Base-by-base conservation (phyloP, 2,888 invertebrate species). In the Agrenia bidenticulata region DNA sequence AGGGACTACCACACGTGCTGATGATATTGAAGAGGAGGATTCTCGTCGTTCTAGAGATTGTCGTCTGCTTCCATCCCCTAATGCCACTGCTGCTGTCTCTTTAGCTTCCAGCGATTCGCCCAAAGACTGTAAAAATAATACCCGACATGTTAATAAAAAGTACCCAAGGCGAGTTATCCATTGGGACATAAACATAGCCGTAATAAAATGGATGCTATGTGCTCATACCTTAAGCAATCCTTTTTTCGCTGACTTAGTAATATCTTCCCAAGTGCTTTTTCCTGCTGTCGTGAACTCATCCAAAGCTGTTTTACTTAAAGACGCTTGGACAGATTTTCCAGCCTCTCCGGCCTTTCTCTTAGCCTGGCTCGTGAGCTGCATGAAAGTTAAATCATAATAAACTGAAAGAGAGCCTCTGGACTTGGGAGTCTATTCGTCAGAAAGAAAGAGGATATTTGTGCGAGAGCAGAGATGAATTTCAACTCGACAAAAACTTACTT, bases 181-280 rank as follows among this genome's bases (percentile, higher is more conserved):
- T 11, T 4, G 32, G 32, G 32, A 32, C 32, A 32, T 32, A 32
- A 32, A 32, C 5, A 32, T 32, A 7, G 4, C 11, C 32, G 11
- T 32, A 32, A 32, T 32, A 32, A 32, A 32, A 32, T 11, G 5
- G 11, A 32, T 4, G 32, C 32, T 32, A 11, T 11, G 32, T 32
- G 32, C 4, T 11, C 4, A 74, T 81, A 88, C 89, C 84, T 91
- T 89, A 56, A 92, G 81, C 60, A 94, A 82, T 66, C 92, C 92
- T 78, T 91, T 90, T 78, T 93, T 94, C 1, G 94, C 94, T 77
- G 90, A 91, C 81, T 94, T 94, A 0, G 94, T 94, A 19, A 94
- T 82, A 79, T 94, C 94, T 0, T 92, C 93, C 49, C 94, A 82
- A 0, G 93, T 92, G 27, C 89, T 91, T 79, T 92, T 92, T n/a